Conservation (phyloP, 2,797 vertebrate species). For the Gorsachius magnificus region DNA sequence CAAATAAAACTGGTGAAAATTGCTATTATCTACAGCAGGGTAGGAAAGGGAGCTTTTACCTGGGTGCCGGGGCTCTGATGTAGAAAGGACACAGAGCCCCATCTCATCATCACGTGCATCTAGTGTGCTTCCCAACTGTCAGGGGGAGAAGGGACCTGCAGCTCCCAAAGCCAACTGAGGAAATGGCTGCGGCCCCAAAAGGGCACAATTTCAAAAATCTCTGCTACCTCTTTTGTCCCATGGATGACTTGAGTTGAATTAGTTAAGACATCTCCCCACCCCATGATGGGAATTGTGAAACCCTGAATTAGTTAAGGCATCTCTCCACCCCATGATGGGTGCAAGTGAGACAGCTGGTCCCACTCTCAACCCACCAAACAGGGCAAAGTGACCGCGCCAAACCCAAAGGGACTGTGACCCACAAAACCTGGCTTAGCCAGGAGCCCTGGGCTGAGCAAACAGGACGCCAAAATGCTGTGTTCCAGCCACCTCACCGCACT, state of each 20-base stretch:
- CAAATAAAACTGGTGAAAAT: background rate
- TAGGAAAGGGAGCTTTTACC: background rate
- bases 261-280: background rate
- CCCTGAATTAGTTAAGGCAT: background rate
- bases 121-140: background rate
- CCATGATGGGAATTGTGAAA: background rate
- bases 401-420: background rate
- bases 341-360: background rate
- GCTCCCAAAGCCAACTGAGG: background rate
- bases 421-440: background rate
- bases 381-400: background rate
- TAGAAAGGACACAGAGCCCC: background rate
- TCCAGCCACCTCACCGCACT: background rate
- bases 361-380: background rate
- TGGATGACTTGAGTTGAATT: background rate
- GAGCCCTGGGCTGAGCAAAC: background rate
- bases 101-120: background rate
- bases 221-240: background rate
- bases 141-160: background rate
- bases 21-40: background rate
- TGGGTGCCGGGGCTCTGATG: background rate
- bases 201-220: background rate
- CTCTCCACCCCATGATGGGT: background rate
- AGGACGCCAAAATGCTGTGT: background rate
- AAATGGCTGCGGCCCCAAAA: background rate